These are phyloP conservation scores for Agapornis canus DNA, from an alignment of 2,797 vertebrate species.

Conservation along the genomic window DNA sequence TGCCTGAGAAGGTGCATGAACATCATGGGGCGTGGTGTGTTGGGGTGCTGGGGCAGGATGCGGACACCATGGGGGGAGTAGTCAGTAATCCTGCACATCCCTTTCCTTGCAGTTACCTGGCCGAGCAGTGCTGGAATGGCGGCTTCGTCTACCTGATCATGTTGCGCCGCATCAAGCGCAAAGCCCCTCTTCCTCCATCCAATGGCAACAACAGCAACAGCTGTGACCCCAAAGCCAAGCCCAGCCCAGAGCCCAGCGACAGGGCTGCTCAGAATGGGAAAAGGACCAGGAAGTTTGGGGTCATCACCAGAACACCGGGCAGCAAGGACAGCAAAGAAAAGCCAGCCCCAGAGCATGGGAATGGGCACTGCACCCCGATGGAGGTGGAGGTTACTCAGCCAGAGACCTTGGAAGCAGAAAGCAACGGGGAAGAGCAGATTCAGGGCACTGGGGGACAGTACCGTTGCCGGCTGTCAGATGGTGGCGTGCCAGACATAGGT, in stretches of 20 bases:
- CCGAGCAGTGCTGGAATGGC: conserved; percentile 97
- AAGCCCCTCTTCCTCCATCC: conserved; percentile 88
- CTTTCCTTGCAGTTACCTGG: conserved; percentile 87
- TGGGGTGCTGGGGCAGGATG: fast-evolving
- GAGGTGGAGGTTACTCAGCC: conserved; percentile 72
- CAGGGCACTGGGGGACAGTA: conserved; percentile 42
- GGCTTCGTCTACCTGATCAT: conserved; percentile 96
- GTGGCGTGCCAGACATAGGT: conserved; percentile 74
- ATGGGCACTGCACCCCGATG: conserved; percentile 74
- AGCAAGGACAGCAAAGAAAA: conserved; percentile 73
- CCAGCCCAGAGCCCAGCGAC: conserved; percentile 67
- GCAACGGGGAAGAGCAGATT: conserved; percentile 30
- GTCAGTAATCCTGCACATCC: background rate
- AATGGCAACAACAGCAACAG: conserved; percentile 73
- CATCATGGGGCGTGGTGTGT: fast-evolving
- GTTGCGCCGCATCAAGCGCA: conserved; percentile 94
- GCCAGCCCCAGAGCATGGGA: conserved; percentile 70
- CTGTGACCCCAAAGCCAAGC: conserved; percentile 71
- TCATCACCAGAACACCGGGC: conserved; percentile 84
- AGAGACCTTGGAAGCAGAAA: conserved; percentile 63
- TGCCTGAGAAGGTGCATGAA: background rate
- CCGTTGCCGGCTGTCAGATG: conserved; percentile 77
- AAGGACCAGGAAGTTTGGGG: conserved; percentile 91
- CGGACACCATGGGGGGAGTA: fast-evolving
- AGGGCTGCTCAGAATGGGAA: conserved; percentile 80